phyloP scores from a whole-genome alignment of 2,888 invertebrate genomes.

The Noctuana brunneofusca region DNA sequence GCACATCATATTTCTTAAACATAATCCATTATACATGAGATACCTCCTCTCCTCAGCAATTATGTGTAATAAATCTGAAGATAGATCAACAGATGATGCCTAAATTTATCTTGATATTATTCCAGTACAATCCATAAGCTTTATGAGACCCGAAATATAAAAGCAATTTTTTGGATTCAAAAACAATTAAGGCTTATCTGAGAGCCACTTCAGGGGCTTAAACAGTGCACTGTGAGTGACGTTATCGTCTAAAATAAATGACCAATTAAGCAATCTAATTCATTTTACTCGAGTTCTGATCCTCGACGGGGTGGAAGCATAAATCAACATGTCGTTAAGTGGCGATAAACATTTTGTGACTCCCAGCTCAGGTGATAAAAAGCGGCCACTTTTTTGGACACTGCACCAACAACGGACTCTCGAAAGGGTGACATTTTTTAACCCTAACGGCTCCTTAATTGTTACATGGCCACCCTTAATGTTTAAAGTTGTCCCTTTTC shows the following conservation, averaged over 20 bases:
- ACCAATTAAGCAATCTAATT: conserved; percentile 82
- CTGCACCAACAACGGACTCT: conserved; percentile 61
- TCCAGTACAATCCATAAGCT: conserved; percentile 36
- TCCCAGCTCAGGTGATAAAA: conserved; percentile 81
- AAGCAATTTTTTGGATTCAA: conserved; percentile 41
- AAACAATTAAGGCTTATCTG: conserved; percentile 53
- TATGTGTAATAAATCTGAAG: conserved; percentile 78
- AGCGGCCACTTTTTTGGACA: conserved; percentile 72
- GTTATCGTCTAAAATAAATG: conserved; percentile 79
- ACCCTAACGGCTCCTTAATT: conserved; percentile 76
- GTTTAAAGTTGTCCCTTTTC: conserved; percentile 59
- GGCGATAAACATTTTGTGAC: conserved; percentile 82
- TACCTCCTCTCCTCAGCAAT: conserved; percentile 69
- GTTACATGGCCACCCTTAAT: conserved; percentile 73
- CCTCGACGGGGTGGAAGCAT: conserved; percentile 74
- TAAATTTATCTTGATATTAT: conserved; percentile 50
- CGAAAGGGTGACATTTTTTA: conserved; percentile 81
- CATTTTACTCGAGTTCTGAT: conserved; percentile 63
- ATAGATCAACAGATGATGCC: conserved; percentile 72
- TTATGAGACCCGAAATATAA: conserved; percentile 19
- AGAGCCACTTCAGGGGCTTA: conserved; percentile 64
- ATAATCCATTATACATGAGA: conserved; percentile 79
- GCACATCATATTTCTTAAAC: conserved; percentile 67
- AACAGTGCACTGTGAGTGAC: conserved; percentile 56
- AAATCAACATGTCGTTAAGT: conserved; percentile 80